These are phyloP conservation scores for Origma solitaria DNA, from an alignment of 2,113 vertebrate species.

Conservation along the genomic window DNA sequence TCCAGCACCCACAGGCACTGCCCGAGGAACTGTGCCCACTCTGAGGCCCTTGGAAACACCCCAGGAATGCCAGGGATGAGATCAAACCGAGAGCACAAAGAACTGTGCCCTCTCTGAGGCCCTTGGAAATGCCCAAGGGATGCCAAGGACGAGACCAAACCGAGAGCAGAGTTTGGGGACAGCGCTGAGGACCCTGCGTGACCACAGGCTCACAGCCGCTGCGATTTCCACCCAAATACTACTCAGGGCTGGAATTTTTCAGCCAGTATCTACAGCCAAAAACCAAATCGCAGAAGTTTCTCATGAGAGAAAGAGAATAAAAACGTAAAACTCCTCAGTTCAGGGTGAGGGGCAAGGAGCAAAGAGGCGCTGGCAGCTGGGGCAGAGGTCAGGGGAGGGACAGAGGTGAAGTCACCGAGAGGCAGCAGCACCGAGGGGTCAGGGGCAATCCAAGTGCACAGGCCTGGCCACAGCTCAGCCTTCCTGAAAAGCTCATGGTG, in stretches of 20 bases:
- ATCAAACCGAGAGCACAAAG: not conserved
- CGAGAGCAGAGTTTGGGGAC: not conserved
- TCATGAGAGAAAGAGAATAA: not conserved
- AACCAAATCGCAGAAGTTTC: not conserved
- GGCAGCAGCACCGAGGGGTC: not conserved
- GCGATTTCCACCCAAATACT: not conserved
- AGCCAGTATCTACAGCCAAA: not conserved
- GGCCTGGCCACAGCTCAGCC: not conserved
- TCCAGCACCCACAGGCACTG: too few relatives aligned
- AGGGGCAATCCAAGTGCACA: not conserved
- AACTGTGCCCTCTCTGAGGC: too few relatives aligned
- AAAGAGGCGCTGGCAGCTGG: not conserved
- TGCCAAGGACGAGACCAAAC: not conserved
- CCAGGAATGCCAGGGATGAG: not conserved
- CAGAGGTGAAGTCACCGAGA: accelerated
- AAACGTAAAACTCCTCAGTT: not conserved
- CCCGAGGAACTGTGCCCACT: too few relatives aligned
- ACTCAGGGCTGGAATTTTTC: not conserved
- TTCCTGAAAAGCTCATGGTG: not conserved
- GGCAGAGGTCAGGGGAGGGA: not conserved
- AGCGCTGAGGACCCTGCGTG: too few relatives aligned
- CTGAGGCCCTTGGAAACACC: too few relatives aligned
- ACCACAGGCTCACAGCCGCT: not conserved
- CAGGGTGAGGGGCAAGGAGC: not conserved
- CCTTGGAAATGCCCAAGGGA: not conserved